These are phyloP conservation scores for Ochlodes sylvanus DNA, from an alignment of 2,888 invertebrate genomes.

Conservation along the genomic window DNA sequence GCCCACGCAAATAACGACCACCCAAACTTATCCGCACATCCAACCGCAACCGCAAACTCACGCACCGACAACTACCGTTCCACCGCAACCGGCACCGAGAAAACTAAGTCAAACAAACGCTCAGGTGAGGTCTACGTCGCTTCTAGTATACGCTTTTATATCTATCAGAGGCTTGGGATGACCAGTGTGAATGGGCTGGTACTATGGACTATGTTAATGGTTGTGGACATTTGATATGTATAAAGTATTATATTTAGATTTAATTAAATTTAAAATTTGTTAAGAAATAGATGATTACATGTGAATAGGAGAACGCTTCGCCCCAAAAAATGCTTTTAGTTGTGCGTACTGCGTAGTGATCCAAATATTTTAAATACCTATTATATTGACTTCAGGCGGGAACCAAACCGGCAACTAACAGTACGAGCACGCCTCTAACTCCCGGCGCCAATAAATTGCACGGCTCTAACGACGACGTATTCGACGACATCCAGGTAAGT, in stretches of 20 bases:
- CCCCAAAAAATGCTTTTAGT: slow-evolving; percentile 29
- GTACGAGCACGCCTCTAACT: slow-evolving; percentile 76
- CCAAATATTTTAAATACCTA: slow-evolving; percentile 26
- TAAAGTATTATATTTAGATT: not conserved
- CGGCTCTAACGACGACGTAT: slow-evolving; percentile 79
- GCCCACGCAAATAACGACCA: slow-evolving; percentile 40
- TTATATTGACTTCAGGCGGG: slow-evolving; percentile 61
- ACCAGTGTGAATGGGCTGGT: slow-evolving; percentile 6
- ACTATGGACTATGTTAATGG: slow-evolving; percentile 16
- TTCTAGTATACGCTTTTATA: slow-evolving; percentile 35
- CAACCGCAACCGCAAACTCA: slow-evolving; percentile 53
- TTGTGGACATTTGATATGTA: slow-evolving; percentile 18
- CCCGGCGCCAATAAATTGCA: slow-evolving; percentile 72
- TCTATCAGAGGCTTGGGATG: slow-evolving; percentile 17
- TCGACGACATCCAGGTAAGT: slow-evolving; percentile 78
- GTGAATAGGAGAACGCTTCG: slow-evolving; percentile 2
- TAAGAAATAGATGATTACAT: not conserved
- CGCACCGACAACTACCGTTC: slow-evolving; percentile 51
- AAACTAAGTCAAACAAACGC: slow-evolving; percentile 77
- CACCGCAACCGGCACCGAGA: slow-evolving; percentile 80
- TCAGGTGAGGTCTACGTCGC: slow-evolving; percentile 65
- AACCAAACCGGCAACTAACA: slow-evolving; percentile 74
- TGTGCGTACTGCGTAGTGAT: slow-evolving; percentile 18
- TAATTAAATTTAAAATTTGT: not conserved
- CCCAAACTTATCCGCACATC: slow-evolving; percentile 47